Evolutionary conservation across 2,888 invertebrate species (phyloP).

Genomic region (Athalia rosae): DNA sequence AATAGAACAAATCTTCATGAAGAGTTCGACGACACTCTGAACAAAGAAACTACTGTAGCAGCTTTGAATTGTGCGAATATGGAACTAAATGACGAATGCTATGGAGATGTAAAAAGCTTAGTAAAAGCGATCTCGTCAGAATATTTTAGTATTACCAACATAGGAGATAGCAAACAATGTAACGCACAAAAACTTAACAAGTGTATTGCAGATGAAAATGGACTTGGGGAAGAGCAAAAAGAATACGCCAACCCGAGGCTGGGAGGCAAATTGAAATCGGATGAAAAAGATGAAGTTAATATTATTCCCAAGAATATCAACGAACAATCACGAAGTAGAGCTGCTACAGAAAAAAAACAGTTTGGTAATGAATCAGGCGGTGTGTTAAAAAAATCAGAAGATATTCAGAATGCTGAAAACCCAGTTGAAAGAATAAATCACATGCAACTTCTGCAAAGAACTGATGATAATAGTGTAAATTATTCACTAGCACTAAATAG

Average conservation of each 20-base stretch:
- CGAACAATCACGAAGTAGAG: background rate
- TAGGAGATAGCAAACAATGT: constrained; percentile 17
- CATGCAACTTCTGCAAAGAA: background rate
- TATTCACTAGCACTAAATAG: background rate
- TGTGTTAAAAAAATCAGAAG: background rate
- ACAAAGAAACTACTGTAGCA: background rate
- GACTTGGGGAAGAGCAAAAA: background rate
- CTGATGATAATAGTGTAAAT: background rate
- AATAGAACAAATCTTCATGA: constrained; percentile 15
- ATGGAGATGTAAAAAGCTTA: constrained; percentile 6
- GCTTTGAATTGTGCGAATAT: background rate
- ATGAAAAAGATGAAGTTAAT: background rate
- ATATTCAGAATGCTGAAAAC: background rate
- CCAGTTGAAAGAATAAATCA: background rate
- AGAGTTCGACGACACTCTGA: background rate
- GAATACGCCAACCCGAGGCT: background rate
- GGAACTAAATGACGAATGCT: constrained; percentile 25
- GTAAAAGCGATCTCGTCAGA: constrained; percentile 48
- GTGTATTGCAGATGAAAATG: constrained; percentile 18
- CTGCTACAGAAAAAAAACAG: background rate
- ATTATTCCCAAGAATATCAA: background rate
- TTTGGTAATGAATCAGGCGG: background rate
- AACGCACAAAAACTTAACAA: constrained; percentile 1
- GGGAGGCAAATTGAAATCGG: background rate
- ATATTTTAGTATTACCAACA: constrained; percentile 53